Evolutionary conservation across 2,113 vertebrate genomes (phyloP).

Genomic region (Leptodactylus fuscus): DNA sequence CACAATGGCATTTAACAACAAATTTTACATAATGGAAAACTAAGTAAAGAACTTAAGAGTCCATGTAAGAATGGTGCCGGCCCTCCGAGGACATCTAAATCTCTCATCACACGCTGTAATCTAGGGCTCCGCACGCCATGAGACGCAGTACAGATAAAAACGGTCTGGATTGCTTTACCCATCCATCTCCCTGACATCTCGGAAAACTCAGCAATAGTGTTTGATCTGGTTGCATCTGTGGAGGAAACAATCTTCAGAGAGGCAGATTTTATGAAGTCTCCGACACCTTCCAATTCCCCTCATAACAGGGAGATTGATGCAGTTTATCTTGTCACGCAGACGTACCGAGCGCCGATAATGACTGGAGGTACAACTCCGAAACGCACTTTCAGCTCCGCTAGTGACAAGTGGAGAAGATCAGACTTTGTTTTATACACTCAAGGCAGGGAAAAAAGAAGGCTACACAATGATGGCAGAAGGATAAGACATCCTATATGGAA

Average conservation of each 20-base stretch:
- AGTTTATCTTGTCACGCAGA: not conserved
- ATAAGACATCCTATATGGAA: no score
- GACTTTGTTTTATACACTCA: not conserved
- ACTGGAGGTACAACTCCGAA: not conserved
- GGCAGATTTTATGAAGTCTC: conserved; percentile 14
- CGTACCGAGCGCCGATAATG: not conserved
- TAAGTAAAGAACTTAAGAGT: no score
- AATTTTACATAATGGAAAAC: no score
- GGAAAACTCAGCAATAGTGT: not conserved
- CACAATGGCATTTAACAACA: no score
- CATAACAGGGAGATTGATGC: conserved; percentile 1
- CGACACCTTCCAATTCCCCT: not conserved
- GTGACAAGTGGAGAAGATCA: not conserved
- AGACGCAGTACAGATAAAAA: not conserved
- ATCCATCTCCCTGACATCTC: conserved; percentile 24
- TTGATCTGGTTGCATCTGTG: not conserved
- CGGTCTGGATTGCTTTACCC: not conserved
- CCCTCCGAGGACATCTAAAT: not conserved
- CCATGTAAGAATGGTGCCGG: no score
- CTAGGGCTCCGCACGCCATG: not conserved
- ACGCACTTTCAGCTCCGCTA: not conserved
- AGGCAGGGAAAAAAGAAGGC: no score
- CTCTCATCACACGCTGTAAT: not conserved
- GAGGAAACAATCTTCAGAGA: conserved; percentile 3
- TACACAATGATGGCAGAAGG: no score